Conservation (phyloP, 2,888 invertebrate genomes). For the Macrophya annulata region DNA sequence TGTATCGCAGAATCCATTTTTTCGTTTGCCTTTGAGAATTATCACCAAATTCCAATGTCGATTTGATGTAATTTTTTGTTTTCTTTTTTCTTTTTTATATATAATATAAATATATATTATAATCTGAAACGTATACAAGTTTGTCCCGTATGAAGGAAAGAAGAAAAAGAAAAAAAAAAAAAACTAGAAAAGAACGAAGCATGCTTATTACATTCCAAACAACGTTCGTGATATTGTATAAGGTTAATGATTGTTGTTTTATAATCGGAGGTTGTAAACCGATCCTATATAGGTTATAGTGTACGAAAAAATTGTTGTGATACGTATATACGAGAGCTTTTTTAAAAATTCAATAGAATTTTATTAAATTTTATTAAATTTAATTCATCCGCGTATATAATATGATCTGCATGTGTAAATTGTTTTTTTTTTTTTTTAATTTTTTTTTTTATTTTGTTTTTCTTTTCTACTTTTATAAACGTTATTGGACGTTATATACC, state of each 20-base stretch:
- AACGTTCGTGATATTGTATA: slow-evolving; percentile 42
- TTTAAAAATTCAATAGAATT: slow-evolving; percentile 35
- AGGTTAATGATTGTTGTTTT: slow-evolving; percentile 32
- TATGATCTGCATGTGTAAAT: slow-evolving; percentile 14
- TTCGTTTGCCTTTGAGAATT: background rate
- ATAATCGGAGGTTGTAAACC: slow-evolving; percentile 39
- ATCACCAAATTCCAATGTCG: background rate
- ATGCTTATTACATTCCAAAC: slow-evolving; percentile 39
- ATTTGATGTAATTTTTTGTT: background rate
- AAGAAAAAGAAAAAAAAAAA: background rate
- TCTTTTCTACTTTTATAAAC: background rate
- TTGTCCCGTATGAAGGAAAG: background rate
- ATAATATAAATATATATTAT: no score
- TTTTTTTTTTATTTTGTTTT: background rate
- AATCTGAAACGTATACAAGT: background rate
- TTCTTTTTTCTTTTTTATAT: no score
- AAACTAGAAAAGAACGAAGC: slow-evolving; percentile 55
- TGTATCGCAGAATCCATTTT: slow-evolving; percentile 7
- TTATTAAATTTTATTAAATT: slow-evolving; percentile 6
- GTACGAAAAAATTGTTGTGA: slow-evolving; percentile 37
- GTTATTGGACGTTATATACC: background rate
- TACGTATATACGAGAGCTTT: slow-evolving; percentile 47
- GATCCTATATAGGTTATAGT: slow-evolving; percentile 20
- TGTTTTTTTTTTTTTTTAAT: background rate
- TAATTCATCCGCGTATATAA: slow-evolving; percentile 16